These are phyloP conservation scores for Syritta pipiens DNA, from an alignment of 2,888 invertebrate genomes.

Conservation along the genomic window DNA sequence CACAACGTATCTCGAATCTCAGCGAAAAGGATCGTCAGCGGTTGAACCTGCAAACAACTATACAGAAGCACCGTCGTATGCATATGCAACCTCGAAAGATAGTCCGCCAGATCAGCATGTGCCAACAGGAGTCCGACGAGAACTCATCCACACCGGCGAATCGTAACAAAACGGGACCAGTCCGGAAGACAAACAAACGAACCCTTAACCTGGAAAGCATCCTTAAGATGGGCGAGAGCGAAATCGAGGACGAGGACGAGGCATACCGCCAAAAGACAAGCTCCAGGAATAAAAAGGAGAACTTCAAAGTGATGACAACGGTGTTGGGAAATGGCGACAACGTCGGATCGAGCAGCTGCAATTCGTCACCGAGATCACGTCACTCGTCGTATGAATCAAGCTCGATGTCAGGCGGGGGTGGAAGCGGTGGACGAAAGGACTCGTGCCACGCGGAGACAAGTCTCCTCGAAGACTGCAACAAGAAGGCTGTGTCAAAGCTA, in stretches of 20 bases:
- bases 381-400: constrained; percentile 72
- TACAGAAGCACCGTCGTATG: constrained; percentile 77
- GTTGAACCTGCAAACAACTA: constrained; percentile 75
- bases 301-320: constrained; percentile 70
- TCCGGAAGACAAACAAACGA: constrained; percentile 74
- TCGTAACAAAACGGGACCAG: constrained; percentile 69
- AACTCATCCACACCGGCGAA: constrained; percentile 53
- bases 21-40: constrained; percentile 76
- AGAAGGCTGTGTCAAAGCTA: constrained; percentile 76
- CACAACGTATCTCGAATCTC: constrained; percentile 79
- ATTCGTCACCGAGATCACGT: constrained; percentile 73
- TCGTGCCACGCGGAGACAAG: constrained; percentile 67
- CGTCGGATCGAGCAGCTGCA: constrained; percentile 69
- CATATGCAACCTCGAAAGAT: constrained; percentile 75
- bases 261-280: constrained; percentile 64
- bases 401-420: constrained; percentile 54
- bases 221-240: constrained; percentile 78
- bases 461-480: constrained; percentile 71
- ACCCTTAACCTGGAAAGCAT: constrained; percentile 77
- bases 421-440: constrained; percentile 54
- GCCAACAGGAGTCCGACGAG: constrained; percentile 72
- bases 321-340: constrained; percentile 45
- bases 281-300: constrained; percentile 73
- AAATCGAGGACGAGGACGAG: constrained; percentile 79
- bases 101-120: constrained; percentile 76